Evolutionary conservation across 2,113 vertebrate species (phyloP).

Genomic region (Lepus timidus): DNA sequence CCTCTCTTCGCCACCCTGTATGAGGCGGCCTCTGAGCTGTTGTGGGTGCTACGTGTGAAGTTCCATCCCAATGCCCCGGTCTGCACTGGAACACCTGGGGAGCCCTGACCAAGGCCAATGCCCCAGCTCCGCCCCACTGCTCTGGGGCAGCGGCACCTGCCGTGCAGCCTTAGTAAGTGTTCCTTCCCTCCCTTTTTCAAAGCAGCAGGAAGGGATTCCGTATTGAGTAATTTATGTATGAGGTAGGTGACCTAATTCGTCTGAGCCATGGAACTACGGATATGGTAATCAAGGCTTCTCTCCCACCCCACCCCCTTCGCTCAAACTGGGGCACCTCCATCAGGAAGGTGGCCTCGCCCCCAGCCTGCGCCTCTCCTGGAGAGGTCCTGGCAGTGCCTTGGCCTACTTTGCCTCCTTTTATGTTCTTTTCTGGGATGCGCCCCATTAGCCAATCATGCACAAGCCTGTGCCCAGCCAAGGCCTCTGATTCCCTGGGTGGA

Average conservation of each 20-base stretch:
- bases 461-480: not conserved
- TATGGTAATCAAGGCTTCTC: conserved; percentile 44
- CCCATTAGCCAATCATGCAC: conserved; percentile 8
- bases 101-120: not conserved
- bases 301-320: not conserved
- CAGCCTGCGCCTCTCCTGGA: conserved; percentile 6
- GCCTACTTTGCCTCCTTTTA: conserved; percentile 65
- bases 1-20: not conserved
- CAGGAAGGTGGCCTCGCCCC: not conserved
- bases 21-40: not conserved
- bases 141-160: not conserved
- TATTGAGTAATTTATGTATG: conserved; percentile 46
- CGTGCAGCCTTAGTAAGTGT: not conserved
- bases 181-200: not conserved
- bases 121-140: not conserved
- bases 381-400: not conserved
- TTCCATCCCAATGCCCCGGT: not conserved
- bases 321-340: conserved; percentile 53
- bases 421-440: conserved; percentile 26
- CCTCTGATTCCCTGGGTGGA: conserved; percentile 10
- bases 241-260: conserved; percentile 64
- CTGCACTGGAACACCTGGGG: not conserved
- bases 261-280: not conserved
- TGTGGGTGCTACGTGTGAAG: not conserved
- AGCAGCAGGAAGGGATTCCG: conserved; percentile 17